phyloP scores from a whole-genome alignment of 2,797 vertebrate genomes.

The Pelochelys cantorii region DNA sequence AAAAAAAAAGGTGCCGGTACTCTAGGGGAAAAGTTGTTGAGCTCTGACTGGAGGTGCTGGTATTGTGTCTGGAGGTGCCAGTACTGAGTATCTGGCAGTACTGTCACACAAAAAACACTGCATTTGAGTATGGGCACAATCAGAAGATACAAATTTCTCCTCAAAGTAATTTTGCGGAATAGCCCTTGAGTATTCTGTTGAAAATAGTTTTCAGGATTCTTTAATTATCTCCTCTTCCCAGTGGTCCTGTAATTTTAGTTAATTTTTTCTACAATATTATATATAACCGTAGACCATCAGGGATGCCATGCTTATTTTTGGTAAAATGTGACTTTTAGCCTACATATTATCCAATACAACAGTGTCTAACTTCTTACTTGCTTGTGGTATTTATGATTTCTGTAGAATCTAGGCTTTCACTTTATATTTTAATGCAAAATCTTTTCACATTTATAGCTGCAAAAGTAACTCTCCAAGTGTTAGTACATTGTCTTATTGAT shows the following conservation, averaged over 20 bases:
- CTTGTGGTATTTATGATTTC: too few species aligned
- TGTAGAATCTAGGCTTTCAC: neutral
- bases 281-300: neutral
- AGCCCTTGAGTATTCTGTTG: neutral
- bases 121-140: neutral
- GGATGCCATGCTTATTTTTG: neutral
- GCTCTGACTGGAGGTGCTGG: too few species aligned
- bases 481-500: neutral
- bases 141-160: neutral
- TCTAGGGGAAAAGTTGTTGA: too few species aligned
- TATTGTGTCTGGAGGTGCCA: too few species aligned
- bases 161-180: neutral
- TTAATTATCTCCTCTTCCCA: neutral
- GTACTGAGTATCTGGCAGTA: too few species aligned
- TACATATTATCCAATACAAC: neutral
- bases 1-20: too few species aligned
- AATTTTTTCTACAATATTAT: too few species aligned
- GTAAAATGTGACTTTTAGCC: too few species aligned
- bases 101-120: too few species aligned
- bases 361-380: neutral
- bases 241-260: rapidly evolving
- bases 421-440: neutral
- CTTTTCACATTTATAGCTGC: neutral
- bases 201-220: neutral
- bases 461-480: neutral